Evolutionary conservation across 2,797 vertebrate genomes (phyloP), one percentile per base, ranked within the genome.

Genomic region (Lepus townsendii): DNA sequence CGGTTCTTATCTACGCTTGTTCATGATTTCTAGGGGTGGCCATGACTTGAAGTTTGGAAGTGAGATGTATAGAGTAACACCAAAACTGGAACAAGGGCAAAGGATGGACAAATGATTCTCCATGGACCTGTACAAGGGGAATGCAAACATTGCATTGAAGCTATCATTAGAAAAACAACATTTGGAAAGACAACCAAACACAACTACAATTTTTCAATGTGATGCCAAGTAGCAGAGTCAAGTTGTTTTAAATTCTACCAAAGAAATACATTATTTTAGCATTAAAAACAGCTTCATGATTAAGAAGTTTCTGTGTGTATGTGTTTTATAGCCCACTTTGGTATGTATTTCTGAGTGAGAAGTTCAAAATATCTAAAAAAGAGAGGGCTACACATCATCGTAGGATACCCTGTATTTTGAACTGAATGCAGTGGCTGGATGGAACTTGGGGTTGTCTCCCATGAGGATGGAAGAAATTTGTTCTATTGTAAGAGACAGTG

Each of bases 351-450:
- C 52, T 77, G 24, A 71, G 8, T 2, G 52, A 65, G 63, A 66
- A 72, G 8, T 93, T 77, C 50, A 90, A 95, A 80, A 35, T 30
- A 66, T 77, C 2, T 47, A 65, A 82, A 72, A 93, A 32, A n/a
- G 10, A 90, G 27, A 92, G 19, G 42, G 57, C 0, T 66, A 11
- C 9, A 10, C 17, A 75, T 82, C 63, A 52, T 16, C 42, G 7
- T 47, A 47, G 9, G 11, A 30, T n/a, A 78, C 6, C 20, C 50
- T 82, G 65, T 26, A 93, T 17, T 24, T 60, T 83, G 85, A 93
- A 38, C 14, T 42, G 7, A 13, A 60, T 62, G 13, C 13, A 63
- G 50, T 22, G 13, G 27, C 66, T 79, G 1, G 20, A 35, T 3
- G 88, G 22, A 80, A 30, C 9, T 69, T 50, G 35, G 26, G 47